These are phyloP conservation scores for Elgaria multicarinata DNA, from an alignment of 2,113 vertebrate genomes.

Conservation along the genomic window DNA sequence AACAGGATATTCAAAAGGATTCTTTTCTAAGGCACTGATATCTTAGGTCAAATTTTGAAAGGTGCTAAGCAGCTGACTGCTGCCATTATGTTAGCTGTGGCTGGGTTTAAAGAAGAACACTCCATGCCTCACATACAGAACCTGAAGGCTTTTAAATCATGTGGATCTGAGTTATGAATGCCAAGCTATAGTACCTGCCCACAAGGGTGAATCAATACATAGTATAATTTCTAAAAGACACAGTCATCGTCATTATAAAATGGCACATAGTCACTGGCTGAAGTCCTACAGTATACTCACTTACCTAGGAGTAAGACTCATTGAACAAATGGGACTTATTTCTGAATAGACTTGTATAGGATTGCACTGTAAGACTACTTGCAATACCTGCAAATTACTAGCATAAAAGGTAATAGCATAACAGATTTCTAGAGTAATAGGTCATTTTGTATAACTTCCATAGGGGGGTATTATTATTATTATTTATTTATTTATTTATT, in stretches of 20 bases:
- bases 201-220: background rate
- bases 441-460: background rate
- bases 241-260: too few species aligned
- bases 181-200: background rate
- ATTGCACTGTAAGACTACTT: background rate
- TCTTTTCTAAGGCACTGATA: background rate
- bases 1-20: background rate
- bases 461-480: too few species aligned
- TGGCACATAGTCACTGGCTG: too few species aligned
- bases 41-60: background rate
- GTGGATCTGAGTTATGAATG: background rate
- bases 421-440: background rate
- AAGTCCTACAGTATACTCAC: too few species aligned
- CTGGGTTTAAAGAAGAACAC: background rate
- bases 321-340: too few species aligned
- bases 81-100: background rate
- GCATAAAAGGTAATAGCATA: background rate
- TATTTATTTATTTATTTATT: too few species aligned
- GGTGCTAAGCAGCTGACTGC: background rate
- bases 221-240: background rate
- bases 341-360: too few species aligned
- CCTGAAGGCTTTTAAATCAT: background rate
- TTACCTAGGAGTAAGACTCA: too few species aligned
- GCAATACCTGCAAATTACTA: background rate
- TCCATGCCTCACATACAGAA: background rate